Percentiles rank a stretch among this genome's conserved stretches.
Conservation (phyloP, 1,140 invertebrate genomes). For the Cataglyphis hispanica region DNA sequence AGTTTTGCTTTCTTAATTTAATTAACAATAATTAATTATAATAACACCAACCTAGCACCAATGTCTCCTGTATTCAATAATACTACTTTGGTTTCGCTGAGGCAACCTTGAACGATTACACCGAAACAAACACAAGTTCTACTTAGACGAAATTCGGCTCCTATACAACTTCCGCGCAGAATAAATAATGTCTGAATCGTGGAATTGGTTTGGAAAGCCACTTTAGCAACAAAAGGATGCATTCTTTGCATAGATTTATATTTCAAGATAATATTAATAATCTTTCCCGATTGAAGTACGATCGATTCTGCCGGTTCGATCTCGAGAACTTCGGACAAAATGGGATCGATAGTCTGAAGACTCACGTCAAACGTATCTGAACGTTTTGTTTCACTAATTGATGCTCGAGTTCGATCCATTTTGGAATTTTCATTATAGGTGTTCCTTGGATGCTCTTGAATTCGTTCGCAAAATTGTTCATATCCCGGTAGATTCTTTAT, state of each 20-base stretch:
- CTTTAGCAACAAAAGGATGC: conserved; percentile 74
- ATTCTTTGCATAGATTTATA: conserved; percentile 77
- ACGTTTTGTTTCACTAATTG: conserved; percentile 53
- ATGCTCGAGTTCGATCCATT: background rate
- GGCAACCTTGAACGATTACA: conserved; percentile 77
- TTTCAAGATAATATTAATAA: conserved; percentile 75
- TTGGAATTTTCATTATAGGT: background rate
- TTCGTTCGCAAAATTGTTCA: background rate
- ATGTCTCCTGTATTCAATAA: conserved; percentile 84
- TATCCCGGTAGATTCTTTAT: conserved; percentile 46
- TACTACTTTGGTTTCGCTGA: conserved; percentile 70
- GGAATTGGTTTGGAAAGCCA: conserved; percentile 66
- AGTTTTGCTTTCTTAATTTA: background rate
- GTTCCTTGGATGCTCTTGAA: background rate
- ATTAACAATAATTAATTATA: background rate
- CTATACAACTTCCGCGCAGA: conserved; percentile 80
- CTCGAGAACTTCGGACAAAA: conserved; percentile 63
- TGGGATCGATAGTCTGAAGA: conserved; percentile 32
- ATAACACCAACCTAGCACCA: conserved; percentile 77
- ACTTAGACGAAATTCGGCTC: conserved; percentile 80
- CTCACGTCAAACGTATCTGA: conserved; percentile 21
- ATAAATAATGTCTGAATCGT: conserved; percentile 76
- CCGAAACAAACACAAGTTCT: conserved; percentile 80
- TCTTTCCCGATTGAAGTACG: conserved; percentile 73
- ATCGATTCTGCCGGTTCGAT: conserved; percentile 74